These are phyloP conservation scores for Microplitis deprimator DNA, from an alignment of 2,888 invertebrate species.

Conservation along the genomic window DNA sequence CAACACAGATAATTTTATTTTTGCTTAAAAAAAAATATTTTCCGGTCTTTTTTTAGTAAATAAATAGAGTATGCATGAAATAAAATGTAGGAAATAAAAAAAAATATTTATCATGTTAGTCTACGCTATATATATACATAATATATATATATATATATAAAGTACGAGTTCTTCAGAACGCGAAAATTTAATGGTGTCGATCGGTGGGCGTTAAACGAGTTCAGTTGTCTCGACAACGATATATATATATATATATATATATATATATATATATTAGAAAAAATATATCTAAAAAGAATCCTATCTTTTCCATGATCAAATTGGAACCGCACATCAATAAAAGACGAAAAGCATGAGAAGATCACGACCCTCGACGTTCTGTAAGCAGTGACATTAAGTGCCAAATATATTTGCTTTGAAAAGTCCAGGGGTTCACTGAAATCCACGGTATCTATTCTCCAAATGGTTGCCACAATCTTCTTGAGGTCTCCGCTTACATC, in stretches of 20 bases:
- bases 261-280: not conserved
- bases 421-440: not conserved
- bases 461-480: not conserved
- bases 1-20: too few relatives aligned
- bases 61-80: too few relatives aligned
- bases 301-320: not conserved
- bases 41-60: too few relatives aligned
- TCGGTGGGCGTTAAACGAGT: constrained; percentile 8
- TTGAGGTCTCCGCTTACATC: not conserved
- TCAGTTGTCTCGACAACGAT: not conserved
- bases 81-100: too few relatives aligned
- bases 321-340: not conserved
- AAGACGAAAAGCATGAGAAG: not conserved
- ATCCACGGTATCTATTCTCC: constrained; percentile 7
- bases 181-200: constrained; percentile 28
- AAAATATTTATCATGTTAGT: too few relatives aligned
- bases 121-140: too few relatives aligned
- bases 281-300: not conserved
- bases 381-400: not conserved
- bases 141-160: too few relatives aligned
- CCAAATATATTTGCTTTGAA: too few relatives aligned
- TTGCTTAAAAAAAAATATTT: too few relatives aligned
- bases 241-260: too few relatives aligned
- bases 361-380: not conserved
- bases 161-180: constrained; percentile 3